These are phyloP conservation scores for Hippocampus zosterae DNA, from an alignment of 2,113 vertebrate genomes.

Conservation along the genomic window DNA sequence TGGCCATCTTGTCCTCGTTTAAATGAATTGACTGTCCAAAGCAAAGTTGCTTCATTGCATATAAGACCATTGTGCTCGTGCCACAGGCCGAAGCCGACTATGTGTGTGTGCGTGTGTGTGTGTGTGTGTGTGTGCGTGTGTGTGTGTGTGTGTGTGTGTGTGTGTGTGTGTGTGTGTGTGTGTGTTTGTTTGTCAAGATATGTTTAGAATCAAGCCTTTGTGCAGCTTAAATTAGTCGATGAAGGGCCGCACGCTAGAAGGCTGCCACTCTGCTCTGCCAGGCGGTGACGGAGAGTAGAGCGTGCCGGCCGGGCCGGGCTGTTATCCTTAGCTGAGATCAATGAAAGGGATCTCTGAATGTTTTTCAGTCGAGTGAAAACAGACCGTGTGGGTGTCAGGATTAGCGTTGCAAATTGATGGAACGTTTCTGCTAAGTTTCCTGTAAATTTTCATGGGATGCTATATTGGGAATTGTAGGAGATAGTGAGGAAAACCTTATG, in stretches of 20 bases:
- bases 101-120: neutral
- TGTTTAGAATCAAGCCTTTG: conserved; percentile 37
- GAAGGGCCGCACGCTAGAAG: conserved; percentile 13
- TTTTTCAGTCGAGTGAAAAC: no score
- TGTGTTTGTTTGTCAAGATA: conserved; percentile 20
- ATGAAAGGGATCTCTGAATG: neutral
- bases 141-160: neutral
- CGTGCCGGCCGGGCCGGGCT: no score
- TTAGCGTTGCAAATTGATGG: neutral
- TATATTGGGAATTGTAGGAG: no score
- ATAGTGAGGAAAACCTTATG: no score
- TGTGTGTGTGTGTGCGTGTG: conserved; percentile 2
- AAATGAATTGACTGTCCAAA: conserved; percentile 2
- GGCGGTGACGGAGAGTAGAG: conserved; percentile 14
- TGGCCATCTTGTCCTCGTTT: conserved; percentile 14
- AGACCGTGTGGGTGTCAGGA: neutral
- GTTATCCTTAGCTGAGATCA: neutral
- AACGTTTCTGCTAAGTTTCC: neutral
- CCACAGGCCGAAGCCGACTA: conserved; percentile 1
- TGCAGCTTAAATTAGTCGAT: conserved; percentile 40
- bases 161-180: neutral
- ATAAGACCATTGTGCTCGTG: conserved; percentile 13
- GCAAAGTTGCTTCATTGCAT: conserved; percentile 21
- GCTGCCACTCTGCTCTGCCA: conserved; percentile 9
- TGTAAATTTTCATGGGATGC: neutral